These are phyloP conservation scores for Charadrius vociferus DNA, from an alignment of 2,113 vertebrate species.

Conservation along the genomic window DNA sequence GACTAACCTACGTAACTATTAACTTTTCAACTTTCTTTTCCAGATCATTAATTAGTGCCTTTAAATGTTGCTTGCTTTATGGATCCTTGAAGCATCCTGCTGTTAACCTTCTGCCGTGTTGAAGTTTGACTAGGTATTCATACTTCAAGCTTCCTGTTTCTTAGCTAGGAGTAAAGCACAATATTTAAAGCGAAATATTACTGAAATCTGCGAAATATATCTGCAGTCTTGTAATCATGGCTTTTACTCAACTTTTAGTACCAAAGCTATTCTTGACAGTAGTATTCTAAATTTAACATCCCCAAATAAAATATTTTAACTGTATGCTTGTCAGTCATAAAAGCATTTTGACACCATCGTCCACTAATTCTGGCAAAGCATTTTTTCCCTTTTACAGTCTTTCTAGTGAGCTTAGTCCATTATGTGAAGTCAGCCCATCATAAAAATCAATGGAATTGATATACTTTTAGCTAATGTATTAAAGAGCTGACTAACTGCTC, in stretches of 20 bases:
- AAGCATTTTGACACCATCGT: constrained; percentile 33
- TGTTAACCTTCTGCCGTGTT: background rate
- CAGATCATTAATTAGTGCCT: background rate
- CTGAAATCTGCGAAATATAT: background rate
- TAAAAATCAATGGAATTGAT: constrained; percentile 65
- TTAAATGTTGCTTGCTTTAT: background rate
- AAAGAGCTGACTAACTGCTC: constrained; percentile 56
- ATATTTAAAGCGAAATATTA: background rate
- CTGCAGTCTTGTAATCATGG: background rate
- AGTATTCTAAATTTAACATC: constrained; percentile 10
- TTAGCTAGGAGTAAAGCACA: background rate
- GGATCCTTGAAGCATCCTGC: background rate
- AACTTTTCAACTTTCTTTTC: background rate
- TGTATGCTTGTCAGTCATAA: background rate
- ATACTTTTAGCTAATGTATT: constrained; percentile 61
- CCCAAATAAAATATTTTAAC: constrained; percentile 42
- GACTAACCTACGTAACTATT: background rate
- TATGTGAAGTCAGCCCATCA: constrained; percentile 33
- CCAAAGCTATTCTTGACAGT: background rate
- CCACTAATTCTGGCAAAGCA: background rate
- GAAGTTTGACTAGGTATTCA: background rate
- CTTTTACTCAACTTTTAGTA: constrained; percentile 2
- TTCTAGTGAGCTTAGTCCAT: constrained; percentile 27
- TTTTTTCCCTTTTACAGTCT: constrained; percentile 12
- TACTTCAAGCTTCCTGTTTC: background rate